Evolutionary conservation across 1,140 invertebrate genomes (phyloP), one percentile per base, ranked within the genome.

Genomic region (Penaeus indicus): DNA sequence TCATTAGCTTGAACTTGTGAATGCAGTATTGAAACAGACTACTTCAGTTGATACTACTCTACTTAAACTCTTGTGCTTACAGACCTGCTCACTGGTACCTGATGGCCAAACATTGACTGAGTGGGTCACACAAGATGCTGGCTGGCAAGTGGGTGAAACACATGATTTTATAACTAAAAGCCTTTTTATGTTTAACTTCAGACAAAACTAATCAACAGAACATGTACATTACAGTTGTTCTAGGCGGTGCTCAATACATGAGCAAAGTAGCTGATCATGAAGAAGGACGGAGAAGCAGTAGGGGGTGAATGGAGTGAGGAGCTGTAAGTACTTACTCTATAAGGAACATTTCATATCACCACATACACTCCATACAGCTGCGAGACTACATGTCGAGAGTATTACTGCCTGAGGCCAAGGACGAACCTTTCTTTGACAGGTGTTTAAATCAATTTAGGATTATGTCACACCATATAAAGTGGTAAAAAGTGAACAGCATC

Each of bases 141-240:
- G 81, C 81, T 83, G 81, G 42, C 81, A 83, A 83, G 81, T 83
- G 81, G 27, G 81, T 83, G 81, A 83, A 64, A 83, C 81, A 83
- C 81, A 83, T 83, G 61, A 83, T 83, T 83, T 83, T 83, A 83
- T 83, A 83, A 83, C 81, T 83, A 83, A 83, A 63, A 67, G 78
- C 78, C 78, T 54, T 80, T 80, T 61, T 60, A 54, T 80, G 78
- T 60, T 80, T 22, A n/a, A 80, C 78, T 80, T 47, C 47, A 60
- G 13, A 80, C 78, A 47, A 80, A 80, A 60, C 78, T 60, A 38
- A 80, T 80, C 78, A 80, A 80, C 21, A 78, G 77, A 78, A 78
- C 38, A 80, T 80, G 61, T 80, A 80, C 27, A 80, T 60, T 80
- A 80, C 38, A 80, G 25, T 25, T 47, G 54, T 80, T 80, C 78